A percentile compares a stretch with the other conserved stretches of the same genome.
These are phyloP conservation scores for Peromyscus nudipes DNA, from an alignment of 2,797 vertebrate species.

Conservation along the genomic window DNA sequence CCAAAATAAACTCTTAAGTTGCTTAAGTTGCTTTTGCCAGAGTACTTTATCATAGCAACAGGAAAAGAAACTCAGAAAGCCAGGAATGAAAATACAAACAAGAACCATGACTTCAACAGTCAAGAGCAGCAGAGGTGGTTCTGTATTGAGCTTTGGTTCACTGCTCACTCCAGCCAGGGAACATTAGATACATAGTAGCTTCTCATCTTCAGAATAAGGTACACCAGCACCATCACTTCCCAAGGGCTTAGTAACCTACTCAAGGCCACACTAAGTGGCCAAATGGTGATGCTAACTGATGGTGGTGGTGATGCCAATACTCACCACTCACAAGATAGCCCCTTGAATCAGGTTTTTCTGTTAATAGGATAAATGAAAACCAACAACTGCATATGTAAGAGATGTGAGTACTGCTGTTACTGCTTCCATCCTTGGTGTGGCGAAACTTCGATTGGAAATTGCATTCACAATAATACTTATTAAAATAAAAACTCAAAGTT, in stretches of 20 bases:
- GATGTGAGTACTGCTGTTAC: not conserved
- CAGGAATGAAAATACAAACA: not conserved
- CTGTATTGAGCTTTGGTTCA: not conserved
- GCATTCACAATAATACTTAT: not conserved
- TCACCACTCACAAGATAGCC: not conserved
- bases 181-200: not conserved
- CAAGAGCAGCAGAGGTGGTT: not conserved
- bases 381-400: not conserved
- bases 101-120: not conserved
- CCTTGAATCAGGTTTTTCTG: not conserved
- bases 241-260: not conserved
- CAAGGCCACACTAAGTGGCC: not conserved
- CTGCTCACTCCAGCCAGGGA: not conserved
- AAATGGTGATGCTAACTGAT: not conserved
- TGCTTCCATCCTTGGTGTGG: not conserved
- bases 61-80: not conserved
- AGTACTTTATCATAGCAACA: not conserved
- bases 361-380: not conserved
- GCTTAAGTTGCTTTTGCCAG: not conserved
- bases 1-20: not conserved
- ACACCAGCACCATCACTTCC: not conserved
- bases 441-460: slow-evolving; percentile 17
- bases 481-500: slow-evolving; percentile 3
- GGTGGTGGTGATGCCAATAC: not conserved
- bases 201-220: not conserved